phyloP scores from a whole-genome alignment of 2,113 vertebrate genomes.

The Chaetorhynchus papuensis region DNA sequence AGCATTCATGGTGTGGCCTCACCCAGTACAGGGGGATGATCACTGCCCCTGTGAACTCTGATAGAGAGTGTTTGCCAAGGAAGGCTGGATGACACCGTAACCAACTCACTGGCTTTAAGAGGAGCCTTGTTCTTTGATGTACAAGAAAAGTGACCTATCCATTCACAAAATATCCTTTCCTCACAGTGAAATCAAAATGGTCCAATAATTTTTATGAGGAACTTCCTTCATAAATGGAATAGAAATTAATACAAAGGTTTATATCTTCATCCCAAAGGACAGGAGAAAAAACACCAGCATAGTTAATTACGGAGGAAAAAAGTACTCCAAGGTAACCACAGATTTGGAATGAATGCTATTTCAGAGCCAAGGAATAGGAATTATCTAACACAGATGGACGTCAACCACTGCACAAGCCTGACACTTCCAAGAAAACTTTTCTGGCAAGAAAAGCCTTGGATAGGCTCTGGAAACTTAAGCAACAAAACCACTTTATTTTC shows the following conservation, averaged over 20 bases:
- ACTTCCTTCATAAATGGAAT: background rate
- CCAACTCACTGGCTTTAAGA: background rate
- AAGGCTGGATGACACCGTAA: background rate
- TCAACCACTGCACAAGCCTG: background rate
- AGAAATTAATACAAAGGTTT: background rate
- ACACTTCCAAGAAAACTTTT: background rate
- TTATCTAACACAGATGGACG: background rate
- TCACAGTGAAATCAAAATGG: background rate
- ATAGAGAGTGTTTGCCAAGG: background rate
- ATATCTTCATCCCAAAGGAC: background rate
- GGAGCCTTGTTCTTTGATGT: background rate
- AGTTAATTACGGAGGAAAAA: background rate
- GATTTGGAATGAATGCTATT: background rate
- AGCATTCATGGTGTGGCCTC: fast-evolving
- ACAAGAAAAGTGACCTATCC: background rate
- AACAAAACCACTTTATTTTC: background rate
- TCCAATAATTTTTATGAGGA: background rate
- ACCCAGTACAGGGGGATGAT: fast-evolving
- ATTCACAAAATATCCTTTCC: background rate
- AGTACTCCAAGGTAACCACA: background rate
- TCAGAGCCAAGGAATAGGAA: background rate
- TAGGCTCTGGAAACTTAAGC: background rate
- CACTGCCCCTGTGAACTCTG: fast-evolving
- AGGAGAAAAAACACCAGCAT: background rate
- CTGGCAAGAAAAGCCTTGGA: background rate